phyloP scores from a whole-genome alignment of 1,140 invertebrate species.

The Heliothis virescens region DNA sequence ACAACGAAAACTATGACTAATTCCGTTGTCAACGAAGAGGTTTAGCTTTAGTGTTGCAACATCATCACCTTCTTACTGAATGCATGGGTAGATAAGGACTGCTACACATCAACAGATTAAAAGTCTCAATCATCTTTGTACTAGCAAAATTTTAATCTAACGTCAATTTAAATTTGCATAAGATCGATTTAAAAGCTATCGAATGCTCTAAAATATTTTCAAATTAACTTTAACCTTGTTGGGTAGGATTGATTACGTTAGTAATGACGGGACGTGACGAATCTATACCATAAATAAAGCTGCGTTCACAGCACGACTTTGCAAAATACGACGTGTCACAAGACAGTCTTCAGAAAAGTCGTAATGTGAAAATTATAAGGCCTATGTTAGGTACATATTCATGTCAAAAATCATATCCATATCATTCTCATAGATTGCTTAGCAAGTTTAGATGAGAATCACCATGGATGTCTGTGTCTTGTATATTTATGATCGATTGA shows the following conservation, averaged over 20 bases:
- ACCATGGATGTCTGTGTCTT: slow-evolving; percentile 55
- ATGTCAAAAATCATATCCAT: slow-evolving; percentile 56
- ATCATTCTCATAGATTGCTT: slow-evolving; percentile 74
- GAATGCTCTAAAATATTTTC: not conserved
- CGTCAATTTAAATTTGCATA: not conserved
- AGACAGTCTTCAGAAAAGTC: not conserved
- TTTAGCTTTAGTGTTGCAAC: slow-evolving; percentile 47
- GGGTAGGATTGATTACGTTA: not conserved
- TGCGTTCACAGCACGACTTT: not conserved
- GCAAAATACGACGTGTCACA: not conserved
- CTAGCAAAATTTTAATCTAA: not conserved
- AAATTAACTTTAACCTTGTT: not conserved
- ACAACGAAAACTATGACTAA: slow-evolving; percentile 67
- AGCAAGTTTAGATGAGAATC: slow-evolving; percentile 75
- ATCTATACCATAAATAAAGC: slow-evolving; percentile 2
- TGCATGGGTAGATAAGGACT: not conserved
- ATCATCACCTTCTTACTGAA: slow-evolving; percentile 11
- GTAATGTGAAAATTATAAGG: not conserved
- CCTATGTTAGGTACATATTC: not conserved
- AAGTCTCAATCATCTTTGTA: not conserved
- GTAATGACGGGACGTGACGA: slow-evolving; percentile 1
- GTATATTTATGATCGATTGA: slow-evolving; percentile 60
- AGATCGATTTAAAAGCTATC: not conserved
- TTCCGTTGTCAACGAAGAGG: slow-evolving; percentile 57
- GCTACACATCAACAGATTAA: not conserved